Conservation (phyloP, 2,113 vertebrate genomes). For the Hippoglossus stenolepis region DNA sequence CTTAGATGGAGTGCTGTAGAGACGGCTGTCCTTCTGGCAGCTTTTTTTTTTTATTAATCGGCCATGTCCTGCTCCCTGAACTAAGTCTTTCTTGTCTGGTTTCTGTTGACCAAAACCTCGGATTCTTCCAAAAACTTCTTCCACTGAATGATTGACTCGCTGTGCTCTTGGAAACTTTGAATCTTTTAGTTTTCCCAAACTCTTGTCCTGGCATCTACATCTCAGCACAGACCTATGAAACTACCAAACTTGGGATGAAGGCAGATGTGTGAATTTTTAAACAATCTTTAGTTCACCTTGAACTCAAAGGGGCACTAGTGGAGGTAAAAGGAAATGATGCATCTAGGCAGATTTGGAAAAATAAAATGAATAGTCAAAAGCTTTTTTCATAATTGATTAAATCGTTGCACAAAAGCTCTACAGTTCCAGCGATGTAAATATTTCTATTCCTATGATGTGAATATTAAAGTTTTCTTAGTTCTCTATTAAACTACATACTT, state of each 20-base stretch:
- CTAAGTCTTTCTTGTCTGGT: background rate
- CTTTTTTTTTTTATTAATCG: slow-evolving; percentile 18
- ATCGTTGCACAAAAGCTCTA: background rate
- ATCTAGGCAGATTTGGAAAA: too few relatives aligned
- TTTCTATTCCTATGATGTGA: too few relatives aligned
- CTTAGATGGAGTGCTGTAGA: slow-evolving; percentile 14
- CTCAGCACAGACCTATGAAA: background rate
- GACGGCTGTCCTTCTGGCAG: slow-evolving; percentile 25
- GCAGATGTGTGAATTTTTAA: background rate
- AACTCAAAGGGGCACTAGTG: background rate
- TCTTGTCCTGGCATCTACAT: background rate
- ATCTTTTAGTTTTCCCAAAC: background rate
- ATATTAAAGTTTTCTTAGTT: background rate
- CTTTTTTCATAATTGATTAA: background rate
- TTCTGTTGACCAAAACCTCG: background rate
- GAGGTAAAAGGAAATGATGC: too few relatives aligned
- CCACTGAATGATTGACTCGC: background rate
- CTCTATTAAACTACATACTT: background rate
- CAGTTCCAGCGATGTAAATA: background rate
- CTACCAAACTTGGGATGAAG: background rate
- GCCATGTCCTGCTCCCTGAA: slow-evolving; percentile 1
- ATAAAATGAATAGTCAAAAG: background rate
- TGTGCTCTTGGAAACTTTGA: background rate
- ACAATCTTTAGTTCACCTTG: background rate
- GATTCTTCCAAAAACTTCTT: background rate